Conservation (phyloP, 2,113 vertebrate genomes). For the Cephalopholis sonnerati region DNA sequence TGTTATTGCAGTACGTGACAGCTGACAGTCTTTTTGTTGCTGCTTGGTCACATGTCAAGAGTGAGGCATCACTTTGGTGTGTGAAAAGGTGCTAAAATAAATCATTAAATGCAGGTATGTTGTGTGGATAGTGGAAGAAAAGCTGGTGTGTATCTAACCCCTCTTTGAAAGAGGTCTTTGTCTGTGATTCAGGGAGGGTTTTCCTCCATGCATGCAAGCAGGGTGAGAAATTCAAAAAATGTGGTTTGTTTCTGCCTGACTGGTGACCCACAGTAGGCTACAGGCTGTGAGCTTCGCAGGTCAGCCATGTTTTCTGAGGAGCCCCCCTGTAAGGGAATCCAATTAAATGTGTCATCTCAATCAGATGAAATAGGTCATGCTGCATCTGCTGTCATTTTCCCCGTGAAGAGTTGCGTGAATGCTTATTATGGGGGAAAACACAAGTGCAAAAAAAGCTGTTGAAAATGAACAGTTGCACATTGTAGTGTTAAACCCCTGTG, state of each 20-base stretch:
- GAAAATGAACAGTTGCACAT: not conserved
- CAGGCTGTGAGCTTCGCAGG: not conserved
- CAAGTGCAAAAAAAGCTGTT: not conserved
- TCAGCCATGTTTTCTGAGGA: not conserved
- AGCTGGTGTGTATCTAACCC: conserved; percentile 29
- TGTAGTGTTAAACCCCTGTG: not conserved
- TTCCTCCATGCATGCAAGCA: not conserved
- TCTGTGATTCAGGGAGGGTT: not conserved
- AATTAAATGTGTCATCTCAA: conserved; percentile 2
- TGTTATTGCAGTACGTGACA: conserved; percentile 2
- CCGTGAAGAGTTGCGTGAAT: not conserved
- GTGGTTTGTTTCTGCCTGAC: conserved; percentile 11
- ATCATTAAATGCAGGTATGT: not conserved
- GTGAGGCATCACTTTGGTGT: not conserved
- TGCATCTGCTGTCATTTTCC: not conserved
- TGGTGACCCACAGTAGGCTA: not conserved
- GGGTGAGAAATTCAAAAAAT: conserved; percentile 5
- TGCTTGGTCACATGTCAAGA: conserved; percentile 3
- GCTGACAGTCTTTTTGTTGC: not conserved
- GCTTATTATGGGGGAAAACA: not conserved
- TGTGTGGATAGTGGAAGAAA: not conserved
- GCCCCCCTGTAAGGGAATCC: not conserved
- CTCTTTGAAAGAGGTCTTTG: conserved; percentile 21
- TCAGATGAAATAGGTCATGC: not conserved
- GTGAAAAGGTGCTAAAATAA: not conserved